Base-by-base conservation (phyloP, 92 coral and sea anemone genomes). In the Umimayanthus chanpuru region DNA sequence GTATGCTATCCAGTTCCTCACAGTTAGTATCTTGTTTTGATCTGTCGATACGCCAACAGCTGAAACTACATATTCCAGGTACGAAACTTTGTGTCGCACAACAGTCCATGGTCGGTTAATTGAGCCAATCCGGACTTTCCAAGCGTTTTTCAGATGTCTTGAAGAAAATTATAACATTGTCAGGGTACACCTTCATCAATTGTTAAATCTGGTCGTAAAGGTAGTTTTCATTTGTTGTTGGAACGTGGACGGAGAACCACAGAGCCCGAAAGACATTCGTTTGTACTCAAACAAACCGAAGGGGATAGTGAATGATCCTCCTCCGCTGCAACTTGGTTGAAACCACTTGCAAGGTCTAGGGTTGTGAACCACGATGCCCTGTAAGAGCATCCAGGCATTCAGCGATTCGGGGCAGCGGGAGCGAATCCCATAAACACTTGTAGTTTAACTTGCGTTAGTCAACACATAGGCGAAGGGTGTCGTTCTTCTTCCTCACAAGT, bases 141-240 rank as follows among this genome's bases (percentile, higher is more conserved):
- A 87, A 68, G 79, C 79, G 90, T 79, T 56, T 85, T 7, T 79
- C 90, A 79, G 79, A 78, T 6, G 90, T 78, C 30, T 87, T 77
- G 18, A 85, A 40, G 44, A 78, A 87, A 4, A 87, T 61, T 32
- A 32, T 32, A 32, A 32, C 36, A 32, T 87, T 85, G 72, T 91
- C 94, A 5, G 89, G 90, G 76, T 92, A 92, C 11, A 87, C 90
- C 29, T 78, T 44, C 66, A 87, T 39, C 85, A 87, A 23, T 76
- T 86, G 89, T 3, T 74, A 86, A 23, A 86, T 86, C 25, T 78
- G 85, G 20, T 87, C 90, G 41, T 77, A 67, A 18, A 87, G 85
- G 40, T 85, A 87, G 29, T 84, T 76, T 30, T 76, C 77, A 44
- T 44, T 44, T 5, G 9, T 44, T 44, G 49, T 18, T 88, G 44